A percentile compares a stretch with the other conserved stretches of the same genome.
phyloP scores from a whole-genome alignment of 2,888 invertebrate species.

The Hydropsyche betteni region DNA sequence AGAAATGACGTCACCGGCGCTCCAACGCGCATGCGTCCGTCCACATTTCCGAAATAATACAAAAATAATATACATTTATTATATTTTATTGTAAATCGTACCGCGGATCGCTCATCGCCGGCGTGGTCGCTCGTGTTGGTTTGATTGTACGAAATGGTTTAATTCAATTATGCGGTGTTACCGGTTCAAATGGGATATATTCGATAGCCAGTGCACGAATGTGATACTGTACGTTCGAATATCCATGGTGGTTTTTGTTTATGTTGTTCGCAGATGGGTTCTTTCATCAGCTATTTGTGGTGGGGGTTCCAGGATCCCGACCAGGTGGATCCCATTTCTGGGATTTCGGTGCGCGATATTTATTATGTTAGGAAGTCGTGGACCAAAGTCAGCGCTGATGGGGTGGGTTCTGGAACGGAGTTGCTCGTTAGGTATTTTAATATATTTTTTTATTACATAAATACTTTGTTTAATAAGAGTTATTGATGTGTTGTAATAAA shows the following conservation, averaged over 20 bases:
- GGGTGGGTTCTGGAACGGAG: conserved; percentile 57
- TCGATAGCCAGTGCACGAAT: background rate
- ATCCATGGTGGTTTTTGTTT: conserved; percentile 10
- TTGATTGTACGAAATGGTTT: conserved; percentile 25
- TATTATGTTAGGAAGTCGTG: conserved; percentile 60
- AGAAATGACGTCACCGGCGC: too few species aligned
- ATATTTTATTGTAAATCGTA: too few species aligned
- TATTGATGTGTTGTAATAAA: too few species aligned
- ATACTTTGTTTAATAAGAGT: too few species aligned
- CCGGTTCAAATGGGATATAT: conserved; percentile 17
- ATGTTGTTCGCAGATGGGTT: conserved; percentile 57
- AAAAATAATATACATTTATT: too few species aligned
- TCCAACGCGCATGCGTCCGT: too few species aligned
- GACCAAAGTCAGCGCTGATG: conserved; percentile 58
- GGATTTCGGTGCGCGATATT: conserved; percentile 59
- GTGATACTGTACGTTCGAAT: conserved; percentile 37
- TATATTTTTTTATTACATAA: background rate
- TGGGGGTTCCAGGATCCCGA: conserved; percentile 64
- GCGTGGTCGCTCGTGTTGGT: too few species aligned
- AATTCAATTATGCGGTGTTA: conserved; percentile 25
- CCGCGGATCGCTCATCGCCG: too few species aligned
- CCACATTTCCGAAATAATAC: too few species aligned
- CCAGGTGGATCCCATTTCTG: conserved; percentile 57
- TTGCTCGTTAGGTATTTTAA: conserved; percentile 59
- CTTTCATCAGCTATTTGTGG: conserved; percentile 62